Evolutionary conservation across 2,797 vertebrate genomes (phyloP).

Genomic region (Phataginus tricuspis): DNA sequence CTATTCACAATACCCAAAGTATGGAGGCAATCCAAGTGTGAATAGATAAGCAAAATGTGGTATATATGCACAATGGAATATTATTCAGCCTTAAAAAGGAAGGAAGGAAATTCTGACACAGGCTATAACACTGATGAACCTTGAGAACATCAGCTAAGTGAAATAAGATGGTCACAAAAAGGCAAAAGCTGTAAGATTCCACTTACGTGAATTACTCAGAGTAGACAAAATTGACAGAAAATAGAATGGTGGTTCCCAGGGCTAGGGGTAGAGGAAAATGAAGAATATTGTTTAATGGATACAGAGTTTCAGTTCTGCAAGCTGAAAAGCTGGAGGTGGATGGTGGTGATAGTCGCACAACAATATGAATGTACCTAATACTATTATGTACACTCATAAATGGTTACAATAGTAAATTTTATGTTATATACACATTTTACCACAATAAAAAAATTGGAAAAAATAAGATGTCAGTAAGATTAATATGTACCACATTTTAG

Average conservation of each 20-base stretch:
- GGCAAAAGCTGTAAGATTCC: background rate
- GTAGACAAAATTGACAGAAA: background rate
- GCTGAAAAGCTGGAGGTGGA: background rate
- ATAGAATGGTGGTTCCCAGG: background rate
- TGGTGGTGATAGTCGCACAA: background rate
- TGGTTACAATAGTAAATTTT: background rate
- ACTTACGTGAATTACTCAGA: background rate
- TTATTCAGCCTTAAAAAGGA: background rate
- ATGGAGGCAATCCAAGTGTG: background rate
- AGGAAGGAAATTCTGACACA: background rate
- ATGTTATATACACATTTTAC: background rate
- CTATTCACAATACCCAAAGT: background rate
- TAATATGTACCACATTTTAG: constrained; percentile 11
- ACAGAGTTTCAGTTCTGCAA: background rate
- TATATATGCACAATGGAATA: background rate
- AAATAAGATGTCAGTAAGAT: background rate
- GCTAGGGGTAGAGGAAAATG: background rate
- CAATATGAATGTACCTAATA: background rate
- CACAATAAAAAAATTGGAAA: background rate
- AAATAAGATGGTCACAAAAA: background rate
- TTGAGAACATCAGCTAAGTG: background rate
- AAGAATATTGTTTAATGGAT: too few relatives aligned
- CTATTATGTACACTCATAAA: background rate
- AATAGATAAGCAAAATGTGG: background rate
- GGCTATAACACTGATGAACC: background rate